These are phyloP conservation scores for Dorcus hopei DNA, from an alignment of 2,888 invertebrate genomes.

Conservation along the genomic window DNA sequence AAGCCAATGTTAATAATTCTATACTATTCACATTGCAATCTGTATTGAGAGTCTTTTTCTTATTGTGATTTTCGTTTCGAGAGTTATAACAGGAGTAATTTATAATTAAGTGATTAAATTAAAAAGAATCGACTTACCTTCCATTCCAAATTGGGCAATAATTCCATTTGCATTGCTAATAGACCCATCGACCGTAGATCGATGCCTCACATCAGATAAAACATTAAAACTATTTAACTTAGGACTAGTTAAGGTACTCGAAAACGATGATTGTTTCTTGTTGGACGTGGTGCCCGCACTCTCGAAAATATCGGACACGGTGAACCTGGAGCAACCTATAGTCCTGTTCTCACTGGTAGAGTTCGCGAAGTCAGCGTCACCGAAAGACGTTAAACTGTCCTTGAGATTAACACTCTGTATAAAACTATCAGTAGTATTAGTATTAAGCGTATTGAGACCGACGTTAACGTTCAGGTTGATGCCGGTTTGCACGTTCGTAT, in stretches of 20 bases:
- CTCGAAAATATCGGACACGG: constrained; percentile 36
- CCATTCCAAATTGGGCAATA: constrained; percentile 42
- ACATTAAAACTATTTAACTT: constrained; percentile 44
- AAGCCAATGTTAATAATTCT: no score
- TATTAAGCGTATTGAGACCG: constrained; percentile 40
- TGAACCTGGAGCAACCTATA: constrained; percentile 44
- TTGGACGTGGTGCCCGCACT: constrained; percentile 28
- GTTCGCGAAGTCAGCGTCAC: neutral
- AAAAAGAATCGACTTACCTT: constrained; percentile 32
- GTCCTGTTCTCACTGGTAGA: constrained; percentile 33
- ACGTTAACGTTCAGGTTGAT: constrained; percentile 37
- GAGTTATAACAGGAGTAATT: no score
- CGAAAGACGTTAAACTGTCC: constrained; percentile 25
- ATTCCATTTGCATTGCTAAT: constrained; percentile 41
- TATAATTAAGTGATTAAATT: no score
- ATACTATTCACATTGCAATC: no score
- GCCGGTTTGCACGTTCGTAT: constrained; percentile 37
- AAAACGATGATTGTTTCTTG: constrained; percentile 32
- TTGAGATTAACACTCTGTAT: constrained; percentile 31
- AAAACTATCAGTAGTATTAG: constrained; percentile 34
- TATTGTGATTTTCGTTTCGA: no score
- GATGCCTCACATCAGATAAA: constrained; percentile 25
- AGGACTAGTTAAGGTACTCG: constrained; percentile 47
- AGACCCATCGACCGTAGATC: constrained; percentile 21
- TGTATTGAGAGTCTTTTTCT: no score